These are phyloP conservation scores for Lasioglossum zephyrum DNA, from an alignment of 2,888 invertebrate species.

Conservation along the genomic window DNA sequence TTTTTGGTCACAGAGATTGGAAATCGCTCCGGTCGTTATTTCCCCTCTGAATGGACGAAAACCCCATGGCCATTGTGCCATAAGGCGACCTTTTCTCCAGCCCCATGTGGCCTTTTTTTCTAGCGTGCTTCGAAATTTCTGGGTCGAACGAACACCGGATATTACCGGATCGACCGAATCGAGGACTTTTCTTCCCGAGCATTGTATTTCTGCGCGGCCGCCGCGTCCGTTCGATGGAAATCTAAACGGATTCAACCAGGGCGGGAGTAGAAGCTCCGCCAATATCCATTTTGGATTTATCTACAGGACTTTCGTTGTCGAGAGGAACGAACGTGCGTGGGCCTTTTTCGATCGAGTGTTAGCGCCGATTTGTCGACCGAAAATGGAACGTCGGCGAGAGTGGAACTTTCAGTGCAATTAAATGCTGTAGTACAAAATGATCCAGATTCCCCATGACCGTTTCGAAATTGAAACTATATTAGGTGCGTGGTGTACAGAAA, in stretches of 20 bases:
- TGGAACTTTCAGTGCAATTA: neutral
- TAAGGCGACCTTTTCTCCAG: constrained; percentile 18
- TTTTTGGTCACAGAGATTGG: constrained; percentile 69
- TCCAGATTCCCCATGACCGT: neutral
- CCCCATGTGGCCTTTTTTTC: constrained; percentile 8
- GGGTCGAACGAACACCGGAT: constrained; percentile 44
- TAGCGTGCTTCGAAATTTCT: constrained; percentile 31
- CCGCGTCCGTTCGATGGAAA: constrained; percentile 17
- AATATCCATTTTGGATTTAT: constrained; percentile 26
- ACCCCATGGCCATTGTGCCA: constrained; percentile 48
- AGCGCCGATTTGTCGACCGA: neutral
- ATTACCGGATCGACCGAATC: constrained; percentile 37
- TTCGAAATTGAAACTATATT: neutral
- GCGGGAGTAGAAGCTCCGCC: neutral
- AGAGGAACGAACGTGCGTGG: neutral
- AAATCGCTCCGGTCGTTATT: constrained; percentile 68
- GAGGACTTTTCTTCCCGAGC: constrained; percentile 23
- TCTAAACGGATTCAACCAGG: constrained; percentile 32
- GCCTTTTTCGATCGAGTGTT: neutral
- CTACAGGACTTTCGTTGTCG: neutral
- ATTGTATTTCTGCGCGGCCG: constrained; percentile 22
- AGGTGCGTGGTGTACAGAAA: too few relatives aligned
- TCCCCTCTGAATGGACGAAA: constrained; percentile 48
- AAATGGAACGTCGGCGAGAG: neutral
- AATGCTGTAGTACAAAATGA: neutral